These are phyloP conservation scores for Gracilinanus agilis DNA, from an alignment of 2,113 vertebrate species.

Conservation along the genomic window DNA sequence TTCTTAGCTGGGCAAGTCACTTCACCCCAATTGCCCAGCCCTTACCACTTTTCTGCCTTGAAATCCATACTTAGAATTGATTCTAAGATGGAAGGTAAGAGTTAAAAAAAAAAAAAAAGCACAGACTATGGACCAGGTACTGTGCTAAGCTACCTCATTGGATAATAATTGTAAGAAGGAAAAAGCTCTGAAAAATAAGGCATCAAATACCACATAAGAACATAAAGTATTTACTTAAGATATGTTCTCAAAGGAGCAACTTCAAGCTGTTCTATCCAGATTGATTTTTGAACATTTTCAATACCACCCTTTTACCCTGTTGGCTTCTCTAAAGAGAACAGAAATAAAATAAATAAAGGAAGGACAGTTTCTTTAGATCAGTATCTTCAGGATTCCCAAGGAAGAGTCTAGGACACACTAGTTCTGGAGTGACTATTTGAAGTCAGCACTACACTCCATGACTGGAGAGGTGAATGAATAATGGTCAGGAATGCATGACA, in stretches of 20 bases:
- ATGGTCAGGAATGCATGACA: not conserved
- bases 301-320: slow-evolving; percentile 40
- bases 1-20: too few species aligned
- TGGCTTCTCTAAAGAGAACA: slow-evolving; percentile 14
- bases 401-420: slow-evolving; percentile 15
- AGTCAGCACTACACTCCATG: not conserved
- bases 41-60: too few species aligned
- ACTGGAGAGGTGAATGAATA: not conserved
- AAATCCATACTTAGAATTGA: too few species aligned
- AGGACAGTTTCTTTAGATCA: slow-evolving; percentile 52
- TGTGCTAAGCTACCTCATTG: accelerated
- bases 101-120: not conserved
- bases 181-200: not conserved
- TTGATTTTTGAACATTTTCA: not conserved
- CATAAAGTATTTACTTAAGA: not conserved
- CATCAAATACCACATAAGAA: accelerated
- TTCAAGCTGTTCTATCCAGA: not conserved
- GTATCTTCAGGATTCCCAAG: slow-evolving; percentile 24
- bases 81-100: too few species aligned
- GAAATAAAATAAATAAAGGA: slow-evolving; percentile 48
- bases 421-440: slow-evolving; percentile 40
- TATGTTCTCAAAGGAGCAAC: not conserved
- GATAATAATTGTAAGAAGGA: not conserved
- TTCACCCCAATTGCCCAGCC: too few species aligned
- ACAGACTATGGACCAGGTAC: not conserved